Conservation (phyloP, 2,113 vertebrate genomes). For the Leucosticte australis region DNA sequence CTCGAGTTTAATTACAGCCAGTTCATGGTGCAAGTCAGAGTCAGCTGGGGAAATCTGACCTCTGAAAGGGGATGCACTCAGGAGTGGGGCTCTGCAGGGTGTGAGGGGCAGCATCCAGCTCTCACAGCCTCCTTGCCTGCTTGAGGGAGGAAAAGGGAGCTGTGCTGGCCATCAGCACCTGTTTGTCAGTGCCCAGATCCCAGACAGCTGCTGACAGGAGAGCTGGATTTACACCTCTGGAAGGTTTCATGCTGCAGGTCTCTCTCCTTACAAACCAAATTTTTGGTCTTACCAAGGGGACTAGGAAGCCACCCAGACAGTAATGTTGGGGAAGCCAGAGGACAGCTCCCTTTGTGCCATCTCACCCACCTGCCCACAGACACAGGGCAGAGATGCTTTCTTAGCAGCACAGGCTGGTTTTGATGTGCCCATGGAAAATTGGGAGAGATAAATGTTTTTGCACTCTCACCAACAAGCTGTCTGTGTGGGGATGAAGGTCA, state of each 20-base stretch:
- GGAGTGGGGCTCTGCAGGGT: not conserved
- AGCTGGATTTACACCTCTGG: not conserved
- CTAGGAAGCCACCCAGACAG: not conserved
- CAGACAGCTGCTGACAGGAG: not conserved
- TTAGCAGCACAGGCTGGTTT: not conserved
- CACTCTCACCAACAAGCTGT: constrained; percentile 17
- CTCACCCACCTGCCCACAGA: not conserved
- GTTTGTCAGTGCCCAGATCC: not conserved
- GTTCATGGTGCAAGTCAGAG: not conserved
- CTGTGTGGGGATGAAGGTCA: constrained; percentile 76
- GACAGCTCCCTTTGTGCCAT: not conserved
- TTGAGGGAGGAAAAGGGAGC: not conserved
- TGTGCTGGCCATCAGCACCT: not conserved
- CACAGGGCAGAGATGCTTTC: not conserved
- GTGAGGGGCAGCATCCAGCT: not conserved
- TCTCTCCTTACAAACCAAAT: not conserved
- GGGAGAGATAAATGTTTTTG: not conserved
- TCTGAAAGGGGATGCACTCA: not conserved
- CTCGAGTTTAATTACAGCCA: constrained; percentile 16
- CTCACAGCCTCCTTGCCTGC: not conserved
- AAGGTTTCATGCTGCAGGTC: not conserved
- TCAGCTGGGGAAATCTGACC: not conserved
- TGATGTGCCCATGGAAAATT: not conserved
- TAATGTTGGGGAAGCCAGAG: not conserved
- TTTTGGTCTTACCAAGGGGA: not conserved